phyloP scores from a whole-genome alignment of 2,797 vertebrate species.

The Acipenser transmontanus region DNA sequence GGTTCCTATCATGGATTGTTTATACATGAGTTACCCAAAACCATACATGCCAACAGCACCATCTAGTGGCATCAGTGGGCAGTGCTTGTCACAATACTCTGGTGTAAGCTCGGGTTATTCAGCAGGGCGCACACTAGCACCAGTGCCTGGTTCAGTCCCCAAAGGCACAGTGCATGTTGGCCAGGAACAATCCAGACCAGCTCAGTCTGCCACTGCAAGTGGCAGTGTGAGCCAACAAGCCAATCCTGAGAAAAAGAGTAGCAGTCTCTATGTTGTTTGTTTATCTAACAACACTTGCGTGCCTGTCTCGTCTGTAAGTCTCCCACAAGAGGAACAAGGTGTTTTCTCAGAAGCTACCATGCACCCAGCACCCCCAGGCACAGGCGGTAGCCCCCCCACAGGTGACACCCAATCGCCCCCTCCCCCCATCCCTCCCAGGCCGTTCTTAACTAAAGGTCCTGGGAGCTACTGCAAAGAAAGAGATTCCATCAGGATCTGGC shows the following conservation, averaged over 20 bases:
- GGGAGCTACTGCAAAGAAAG: slow-evolving; percentile 43
- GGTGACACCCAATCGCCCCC: slow-evolving; percentile 47
- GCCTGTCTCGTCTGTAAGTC: slow-evolving; percentile 37
- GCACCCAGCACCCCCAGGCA: slow-evolving; percentile 49
- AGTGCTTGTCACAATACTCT: slow-evolving; percentile 22
- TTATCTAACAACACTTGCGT: slow-evolving; percentile 64
- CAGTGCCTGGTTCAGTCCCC: too few relatives aligned
- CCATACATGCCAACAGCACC: slow-evolving; percentile 36
- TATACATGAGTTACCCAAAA: slow-evolving; percentile 56
- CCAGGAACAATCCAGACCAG: slow-evolving; percentile 8
- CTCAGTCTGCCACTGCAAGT: background rate
- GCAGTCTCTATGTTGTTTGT: slow-evolving; percentile 70
- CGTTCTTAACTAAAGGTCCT: slow-evolving; percentile 53
- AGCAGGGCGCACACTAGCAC: background rate
- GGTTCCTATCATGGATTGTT: slow-evolving; percentile 47
- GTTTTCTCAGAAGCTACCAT: slow-evolving; percentile 49
- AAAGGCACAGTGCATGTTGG: slow-evolving; percentile 23
- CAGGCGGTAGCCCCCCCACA: slow-evolving; percentile 45
- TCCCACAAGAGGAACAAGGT: slow-evolving; percentile 41
- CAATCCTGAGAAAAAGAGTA: slow-evolving; percentile 62
- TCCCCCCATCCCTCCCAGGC: slow-evolving; percentile 59
- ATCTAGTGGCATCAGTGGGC: slow-evolving; percentile 31
- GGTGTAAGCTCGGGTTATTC: slow-evolving; percentile 28
- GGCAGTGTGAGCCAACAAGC: slow-evolving; percentile 25
- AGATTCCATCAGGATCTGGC: slow-evolving; percentile 43